These are phyloP conservation scores for Adineta ricciae DNA, from an alignment of 2,888 invertebrate genomes.

Conservation along the genomic window DNA sequence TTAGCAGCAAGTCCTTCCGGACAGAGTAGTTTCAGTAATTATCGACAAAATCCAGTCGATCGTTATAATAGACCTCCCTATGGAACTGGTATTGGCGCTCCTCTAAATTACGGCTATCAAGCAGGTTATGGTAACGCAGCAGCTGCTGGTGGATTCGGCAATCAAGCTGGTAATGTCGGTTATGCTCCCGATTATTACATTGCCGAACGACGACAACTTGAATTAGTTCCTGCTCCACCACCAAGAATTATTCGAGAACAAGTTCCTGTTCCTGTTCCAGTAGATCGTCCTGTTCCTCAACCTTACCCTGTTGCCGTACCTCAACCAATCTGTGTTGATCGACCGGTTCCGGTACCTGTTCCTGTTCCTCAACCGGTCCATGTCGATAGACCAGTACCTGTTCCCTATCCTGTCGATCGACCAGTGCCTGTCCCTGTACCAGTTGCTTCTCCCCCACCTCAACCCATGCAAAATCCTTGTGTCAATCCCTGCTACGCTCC, in stretches of 20 bases:
- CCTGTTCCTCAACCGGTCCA: background rate
- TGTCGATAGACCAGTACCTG: background rate
- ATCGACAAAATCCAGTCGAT: background rate
- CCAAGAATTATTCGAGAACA: background rate
- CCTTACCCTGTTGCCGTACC: constrained; percentile 14
- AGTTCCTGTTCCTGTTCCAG: background rate
- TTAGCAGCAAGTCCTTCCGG: background rate
- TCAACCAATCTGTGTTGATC: background rate
- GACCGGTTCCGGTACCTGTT: constrained; percentile 11
- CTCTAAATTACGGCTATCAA: background rate
- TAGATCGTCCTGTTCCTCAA: constrained; percentile 12
- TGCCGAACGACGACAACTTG: constrained; percentile 1
- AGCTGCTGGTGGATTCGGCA: background rate
- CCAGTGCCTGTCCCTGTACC: background rate
- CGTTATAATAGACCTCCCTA: background rate
- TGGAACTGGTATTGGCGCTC: background rate
- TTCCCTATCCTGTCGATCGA: background rate
- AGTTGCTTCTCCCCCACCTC: constrained; percentile 10
- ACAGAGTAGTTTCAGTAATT: background rate
- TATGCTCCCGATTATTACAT: constrained; percentile 14
- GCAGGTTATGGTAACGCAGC: background rate
- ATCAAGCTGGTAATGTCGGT: background rate
- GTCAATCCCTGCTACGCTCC: constrained; percentile 23
- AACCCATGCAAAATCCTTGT: too few relatives aligned
- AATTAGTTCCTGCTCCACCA: background rate